Conservation (phyloP, 1,140 invertebrate species). For the Calephelis virginiensis region DNA sequence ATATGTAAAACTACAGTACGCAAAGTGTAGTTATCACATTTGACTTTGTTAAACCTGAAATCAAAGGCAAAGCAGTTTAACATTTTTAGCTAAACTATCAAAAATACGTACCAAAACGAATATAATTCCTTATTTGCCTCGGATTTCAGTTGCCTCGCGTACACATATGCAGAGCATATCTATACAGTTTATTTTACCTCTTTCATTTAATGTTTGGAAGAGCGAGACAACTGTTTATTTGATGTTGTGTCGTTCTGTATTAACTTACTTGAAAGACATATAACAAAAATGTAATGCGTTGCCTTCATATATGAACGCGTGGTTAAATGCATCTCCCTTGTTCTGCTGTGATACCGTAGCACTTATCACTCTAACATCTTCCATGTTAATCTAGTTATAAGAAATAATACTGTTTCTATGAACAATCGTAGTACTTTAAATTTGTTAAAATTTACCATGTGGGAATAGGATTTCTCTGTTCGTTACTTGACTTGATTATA, state of each 20-base stretch:
- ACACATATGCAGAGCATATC: neutral
- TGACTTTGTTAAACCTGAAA: constrained; percentile 12
- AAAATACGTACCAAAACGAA: neutral
- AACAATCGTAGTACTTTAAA: constrained; percentile 57
- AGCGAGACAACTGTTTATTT: too few relatives aligned
- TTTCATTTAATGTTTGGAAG: too few relatives aligned
- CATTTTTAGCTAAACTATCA: neutral
- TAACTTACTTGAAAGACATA: too few relatives aligned
- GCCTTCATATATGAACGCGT: constrained; percentile 24
- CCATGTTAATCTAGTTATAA: constrained; percentile 71
- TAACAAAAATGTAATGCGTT: neutral
- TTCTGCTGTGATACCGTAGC: constrained; percentile 73
- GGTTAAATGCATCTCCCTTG: constrained; percentile 45
- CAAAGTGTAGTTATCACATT: constrained; percentile 14
- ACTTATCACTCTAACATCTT: constrained; percentile 66
- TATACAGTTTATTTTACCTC: too few relatives aligned
- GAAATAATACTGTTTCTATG: constrained; percentile 65
- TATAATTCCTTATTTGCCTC: neutral
- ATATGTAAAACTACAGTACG: constrained; percentile 14
- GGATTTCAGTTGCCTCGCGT: neutral
- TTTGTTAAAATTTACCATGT: constrained; percentile 69
- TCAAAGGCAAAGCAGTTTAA: neutral
- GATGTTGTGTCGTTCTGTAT: too few relatives aligned
- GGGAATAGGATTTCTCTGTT: constrained; percentile 58
- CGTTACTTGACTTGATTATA: constrained; percentile 61